phyloP scores from a whole-genome alignment of 2,113 vertebrate genomes.

The Peucedramus taeniatus region DNA sequence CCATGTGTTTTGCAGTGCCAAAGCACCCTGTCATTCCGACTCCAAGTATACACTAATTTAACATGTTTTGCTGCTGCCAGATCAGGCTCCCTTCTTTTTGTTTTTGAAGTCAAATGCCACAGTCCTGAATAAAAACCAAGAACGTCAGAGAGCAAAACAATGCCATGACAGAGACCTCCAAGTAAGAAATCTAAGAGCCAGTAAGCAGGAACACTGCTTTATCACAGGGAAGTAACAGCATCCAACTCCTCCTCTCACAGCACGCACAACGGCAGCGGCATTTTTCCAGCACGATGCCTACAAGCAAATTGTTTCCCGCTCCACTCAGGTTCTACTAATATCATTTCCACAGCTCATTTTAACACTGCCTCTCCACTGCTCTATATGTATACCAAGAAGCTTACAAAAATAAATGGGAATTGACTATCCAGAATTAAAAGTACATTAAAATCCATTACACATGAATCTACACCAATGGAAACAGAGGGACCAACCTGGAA shows the following conservation, averaged over 20 bases:
- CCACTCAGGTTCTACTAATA: neutral
- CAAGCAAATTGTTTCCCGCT: neutral
- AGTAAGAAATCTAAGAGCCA: neutral
- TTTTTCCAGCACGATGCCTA: constrained; percentile 1
- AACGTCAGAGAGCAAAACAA: neutral
- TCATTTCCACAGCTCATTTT: neutral
- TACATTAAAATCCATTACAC: neutral
- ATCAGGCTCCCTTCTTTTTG: neutral
- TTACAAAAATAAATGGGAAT: neutral
- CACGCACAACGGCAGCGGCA: neutral
- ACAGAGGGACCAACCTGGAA: neutral
- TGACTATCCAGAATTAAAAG: neutral
- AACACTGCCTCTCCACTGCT: neutral
- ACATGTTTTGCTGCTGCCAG: neutral
- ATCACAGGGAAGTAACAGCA: neutral
- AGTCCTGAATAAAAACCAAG: neutral
- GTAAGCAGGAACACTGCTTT: neutral
- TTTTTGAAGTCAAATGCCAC: neutral
- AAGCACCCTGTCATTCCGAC: neutral
- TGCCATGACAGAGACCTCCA: neutral
- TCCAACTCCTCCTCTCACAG: neutral
- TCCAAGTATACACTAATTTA: neutral
- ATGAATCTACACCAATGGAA: neutral
- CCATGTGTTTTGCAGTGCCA: neutral
- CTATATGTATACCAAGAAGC: neutral